Conservation (phyloP, 1,140 invertebrate species). For the Heliconius congener region DNA sequence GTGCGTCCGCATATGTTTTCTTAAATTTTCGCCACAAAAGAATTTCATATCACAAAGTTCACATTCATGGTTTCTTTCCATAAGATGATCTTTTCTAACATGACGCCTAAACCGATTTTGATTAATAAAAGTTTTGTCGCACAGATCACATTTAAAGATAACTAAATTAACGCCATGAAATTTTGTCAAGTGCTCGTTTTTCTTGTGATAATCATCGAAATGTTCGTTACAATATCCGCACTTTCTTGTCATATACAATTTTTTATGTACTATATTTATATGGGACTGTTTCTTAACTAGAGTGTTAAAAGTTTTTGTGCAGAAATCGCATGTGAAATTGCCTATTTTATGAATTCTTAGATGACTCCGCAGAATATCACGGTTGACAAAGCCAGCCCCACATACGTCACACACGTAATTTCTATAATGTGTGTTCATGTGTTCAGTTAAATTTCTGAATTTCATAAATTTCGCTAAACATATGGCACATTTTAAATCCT, state of each 20-base stretch:
- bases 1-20: constrained; percentile 69
- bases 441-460: constrained; percentile 30
- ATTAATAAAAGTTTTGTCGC: constrained; percentile 39
- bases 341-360: constrained; percentile 26
- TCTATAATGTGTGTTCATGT: constrained; percentile 41
- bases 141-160: constrained; percentile 45
- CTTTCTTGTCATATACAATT: constrained; percentile 40
- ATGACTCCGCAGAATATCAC: constrained; percentile 22
- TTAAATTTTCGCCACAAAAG: constrained; percentile 32
- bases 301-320: constrained; percentile 46
- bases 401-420: constrained; percentile 40
- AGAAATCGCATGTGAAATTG: constrained; percentile 41
- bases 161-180: constrained; percentile 41
- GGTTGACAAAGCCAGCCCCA: constrained; percentile 33
- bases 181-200: constrained; percentile 42
- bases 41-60: constrained; percentile 44
- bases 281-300: constrained; percentile 43
- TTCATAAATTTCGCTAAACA: constrained; percentile 18
- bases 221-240: constrained; percentile 50
- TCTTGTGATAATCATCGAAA: constrained; percentile 43
- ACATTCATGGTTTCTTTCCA: constrained; percentile 45
- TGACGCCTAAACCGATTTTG: constrained; percentile 44
- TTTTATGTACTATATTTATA: constrained; percentile 40
- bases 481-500: constrained; percentile 32
- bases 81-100: constrained; percentile 45